Evolutionary conservation across 2,888 invertebrate species (phyloP).

Genomic region (Ormyrus labotus): DNA sequence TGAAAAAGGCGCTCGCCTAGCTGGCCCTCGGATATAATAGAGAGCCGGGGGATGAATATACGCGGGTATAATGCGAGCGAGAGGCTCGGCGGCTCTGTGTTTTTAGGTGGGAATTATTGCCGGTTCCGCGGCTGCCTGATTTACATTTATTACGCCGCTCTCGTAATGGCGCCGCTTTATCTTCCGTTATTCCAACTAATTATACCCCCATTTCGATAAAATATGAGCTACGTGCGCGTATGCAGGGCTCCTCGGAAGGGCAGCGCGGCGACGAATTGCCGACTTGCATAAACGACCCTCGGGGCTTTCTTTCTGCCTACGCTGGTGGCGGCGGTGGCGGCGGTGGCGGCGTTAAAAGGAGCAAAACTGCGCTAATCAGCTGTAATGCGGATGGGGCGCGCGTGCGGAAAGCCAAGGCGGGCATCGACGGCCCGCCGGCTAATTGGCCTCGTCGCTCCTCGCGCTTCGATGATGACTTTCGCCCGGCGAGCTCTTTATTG

Average conservation of each 20-base stretch:
- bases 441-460: no score
- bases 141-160: constrained; percentile 74
- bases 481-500: not conserved
- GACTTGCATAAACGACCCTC: not conserved
- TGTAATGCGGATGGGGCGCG: no score
- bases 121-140: constrained; percentile 71
- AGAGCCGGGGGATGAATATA: constrained; percentile 45
- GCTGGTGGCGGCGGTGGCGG: no score
- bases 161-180: constrained; percentile 72
- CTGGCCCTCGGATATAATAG: constrained; percentile 65
- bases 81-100: constrained; percentile 68
- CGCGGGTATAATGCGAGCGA: constrained; percentile 54
- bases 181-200: constrained; percentile 74
- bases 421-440: no score
- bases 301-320: no score
- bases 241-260: not conserved
- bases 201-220: constrained; percentile 73
- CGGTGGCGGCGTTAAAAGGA: no score
- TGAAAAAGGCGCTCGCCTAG: constrained; percentile 10
- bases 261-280: not conserved
- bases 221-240: constrained; percentile 65
- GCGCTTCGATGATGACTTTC: not conserved
- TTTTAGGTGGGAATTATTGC: constrained; percentile 73
- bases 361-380: no score
- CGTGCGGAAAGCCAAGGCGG: no score